Conservation (phyloP, 2,888 invertebrate species). For the Catocala nupta region DNA sequence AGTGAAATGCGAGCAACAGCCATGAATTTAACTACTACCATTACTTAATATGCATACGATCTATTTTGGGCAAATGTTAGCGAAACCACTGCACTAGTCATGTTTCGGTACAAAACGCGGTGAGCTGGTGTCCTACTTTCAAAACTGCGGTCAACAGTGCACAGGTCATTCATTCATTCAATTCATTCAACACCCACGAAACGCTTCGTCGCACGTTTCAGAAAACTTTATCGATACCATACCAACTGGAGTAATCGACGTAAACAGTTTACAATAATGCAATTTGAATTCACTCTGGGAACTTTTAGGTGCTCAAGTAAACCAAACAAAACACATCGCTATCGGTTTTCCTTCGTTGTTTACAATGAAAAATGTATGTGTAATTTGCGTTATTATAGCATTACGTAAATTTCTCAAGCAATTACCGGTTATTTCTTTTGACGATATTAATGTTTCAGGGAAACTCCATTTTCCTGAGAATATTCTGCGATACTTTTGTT, state of each 20-base stretch:
- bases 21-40: constrained; percentile 31
- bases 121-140: constrained; percentile 71
- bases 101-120: constrained; percentile 50
- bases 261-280: constrained; percentile 10
- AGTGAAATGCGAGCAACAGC: constrained; percentile 45
- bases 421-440: constrained; percentile 5
- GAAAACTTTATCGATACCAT: constrained; percentile 16
- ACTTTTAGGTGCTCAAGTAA: background rate
- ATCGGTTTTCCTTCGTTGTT: constrained; percentile 8
- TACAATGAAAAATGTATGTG: constrained; percentile 1
- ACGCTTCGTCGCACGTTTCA: constrained; percentile 25
- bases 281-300: background rate
- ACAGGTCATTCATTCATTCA: constrained; percentile 65
- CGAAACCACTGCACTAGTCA: constrained; percentile 31
- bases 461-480: constrained; percentile 1
- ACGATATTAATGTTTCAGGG: constrained; percentile 1
- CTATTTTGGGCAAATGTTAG: constrained; percentile 41
- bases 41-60: constrained; percentile 29
- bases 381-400: background rate
- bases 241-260: constrained; percentile 21
- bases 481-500: background rate
- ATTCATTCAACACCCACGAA: constrained; percentile 43
- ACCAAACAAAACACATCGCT: background rate
- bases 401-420: constrained; percentile 9
- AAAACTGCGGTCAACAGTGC: constrained; percentile 65